Conservation (phyloP, 2,888 invertebrate genomes). For the Ptychoptera albimana region DNA sequence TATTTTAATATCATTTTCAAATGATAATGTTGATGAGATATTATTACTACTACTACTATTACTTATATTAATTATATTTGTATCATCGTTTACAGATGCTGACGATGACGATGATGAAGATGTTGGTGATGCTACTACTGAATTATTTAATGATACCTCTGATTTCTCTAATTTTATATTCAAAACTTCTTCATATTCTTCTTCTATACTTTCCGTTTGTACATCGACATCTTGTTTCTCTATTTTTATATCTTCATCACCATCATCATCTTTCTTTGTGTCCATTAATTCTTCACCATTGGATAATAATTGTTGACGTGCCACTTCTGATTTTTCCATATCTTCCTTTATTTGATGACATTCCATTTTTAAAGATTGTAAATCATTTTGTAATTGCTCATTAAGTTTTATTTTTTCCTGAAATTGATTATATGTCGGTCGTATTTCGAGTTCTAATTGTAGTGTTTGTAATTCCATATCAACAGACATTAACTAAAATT, state of each 20-base stretch:
- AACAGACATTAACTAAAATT: conserved; percentile 7
- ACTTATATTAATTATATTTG: background rate
- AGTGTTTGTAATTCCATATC: conserved; percentile 9
- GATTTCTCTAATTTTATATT: too few relatives aligned
- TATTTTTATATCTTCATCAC: conserved; percentile 5
- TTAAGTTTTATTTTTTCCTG: conserved; percentile 11
- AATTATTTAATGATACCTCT: too few relatives aligned
- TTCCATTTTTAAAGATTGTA: background rate
- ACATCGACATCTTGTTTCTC: background rate
- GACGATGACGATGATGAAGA: background rate
- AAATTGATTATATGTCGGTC: conserved; percentile 10
- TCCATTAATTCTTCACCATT: background rate
- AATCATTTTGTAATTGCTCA: conserved; percentile 7
- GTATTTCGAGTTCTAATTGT: conserved; percentile 10
- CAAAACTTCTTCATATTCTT: background rate
- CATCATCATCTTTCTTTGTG: conserved; percentile 1
- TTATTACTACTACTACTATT: background rate
- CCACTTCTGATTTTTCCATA: background rate
- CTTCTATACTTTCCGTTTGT: conserved; percentile 1
- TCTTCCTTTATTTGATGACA: background rate
- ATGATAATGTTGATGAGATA: background rate
- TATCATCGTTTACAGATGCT: background rate
- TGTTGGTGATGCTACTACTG: background rate
- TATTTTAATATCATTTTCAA: conserved; percentile 17
- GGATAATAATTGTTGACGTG: background rate